Base-by-base conservation (phyloP, 1,140 invertebrate genomes). In the Propsilocerus akamusi region DNA sequence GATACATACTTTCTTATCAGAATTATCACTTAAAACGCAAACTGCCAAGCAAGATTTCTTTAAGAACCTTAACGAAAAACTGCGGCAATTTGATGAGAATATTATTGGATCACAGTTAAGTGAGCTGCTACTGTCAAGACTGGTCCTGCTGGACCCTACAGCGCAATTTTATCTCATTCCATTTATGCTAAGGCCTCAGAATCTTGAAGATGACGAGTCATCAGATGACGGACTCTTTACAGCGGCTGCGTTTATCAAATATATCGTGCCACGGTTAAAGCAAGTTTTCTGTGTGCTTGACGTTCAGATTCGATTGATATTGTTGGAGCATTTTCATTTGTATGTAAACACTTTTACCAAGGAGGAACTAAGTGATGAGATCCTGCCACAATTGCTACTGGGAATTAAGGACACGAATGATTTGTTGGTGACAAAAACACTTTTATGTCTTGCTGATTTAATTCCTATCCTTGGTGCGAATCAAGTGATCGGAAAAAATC, bases 391-490 rank as follows among this genome's bases (percentile, higher is more conserved):
- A 74, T 61, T 90, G n/a, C 69, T 88, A 7, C 71, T 87, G 14
- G 86, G 86, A 4, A 83, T 89, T 53, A 83, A 83, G 62, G 86
- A 91, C 55, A 80, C 75, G 1, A 80, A 86, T 61, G 83, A 92
- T 60, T 68, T 72, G 26, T 64, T 93, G 41, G 88, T 91, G 1
- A 74, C 81, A 23, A 75, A 77, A 49, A 91, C 86, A 5, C 61
- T 93, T 30, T 71, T 75, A 41, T 81, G 81, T 49, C 63, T 92
- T 25, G 84, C 86, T 30, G 81, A 86, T 59, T 60, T 93, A 30
- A 81, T 93, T 22, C 81, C 84, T 3, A 76, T 91, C 51, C 65
- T 93, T 20, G 88, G 86, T 28, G 79, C 83, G 14, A 73, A 78
- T 1, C 72, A 75, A 17, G 85, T 92, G 0, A 80, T 92, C 41